Evolutionary conservation across 1,140 invertebrate genomes (phyloP).

Genomic region (Campoletis sonorensis): DNA sequence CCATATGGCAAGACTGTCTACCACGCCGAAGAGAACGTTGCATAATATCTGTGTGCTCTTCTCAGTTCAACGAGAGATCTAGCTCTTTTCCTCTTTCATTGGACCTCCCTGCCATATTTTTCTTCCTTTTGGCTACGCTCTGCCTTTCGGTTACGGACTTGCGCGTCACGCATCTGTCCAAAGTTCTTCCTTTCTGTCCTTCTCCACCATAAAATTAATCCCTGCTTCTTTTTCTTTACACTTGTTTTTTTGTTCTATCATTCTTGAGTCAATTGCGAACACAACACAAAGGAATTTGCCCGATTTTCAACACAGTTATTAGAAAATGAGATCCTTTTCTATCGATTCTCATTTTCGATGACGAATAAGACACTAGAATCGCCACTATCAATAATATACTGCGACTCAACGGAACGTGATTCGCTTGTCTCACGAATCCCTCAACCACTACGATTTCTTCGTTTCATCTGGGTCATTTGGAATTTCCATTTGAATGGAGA

Average conservation of each 20-base stretch:
- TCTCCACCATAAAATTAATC: constrained; percentile 20
- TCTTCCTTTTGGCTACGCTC: neutral
- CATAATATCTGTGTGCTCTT: constrained; percentile 64
- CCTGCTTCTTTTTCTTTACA: neutral
- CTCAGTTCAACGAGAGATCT: constrained; percentile 35
- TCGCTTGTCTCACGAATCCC: too few species aligned
- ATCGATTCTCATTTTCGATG: constrained; percentile 9
- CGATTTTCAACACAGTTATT: neutral
- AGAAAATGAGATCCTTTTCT: neutral
- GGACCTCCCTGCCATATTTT: neutral
- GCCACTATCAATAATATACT: too few species aligned
- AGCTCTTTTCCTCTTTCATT: constrained; percentile 29
- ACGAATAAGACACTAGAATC: too few species aligned
- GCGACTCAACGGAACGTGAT: too few species aligned
- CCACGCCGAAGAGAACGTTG: constrained; percentile 56
- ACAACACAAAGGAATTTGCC: constrained; percentile 24
- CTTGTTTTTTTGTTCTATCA: neutral
- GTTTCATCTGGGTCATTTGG: too few species aligned
- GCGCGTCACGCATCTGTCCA: constrained; percentile 71
- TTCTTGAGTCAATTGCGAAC: neutral
- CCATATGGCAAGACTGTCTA: constrained; percentile 64
- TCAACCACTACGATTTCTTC: too few species aligned
- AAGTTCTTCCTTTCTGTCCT: neutral
- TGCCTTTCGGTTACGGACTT: constrained; percentile 34
- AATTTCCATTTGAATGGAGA: too few species aligned